A percentile compares a stretch with the other conserved stretches of the same genome.
phyloP scores from a whole-genome alignment of 2,888 invertebrate genomes.

The Mythimna pallens region DNA sequence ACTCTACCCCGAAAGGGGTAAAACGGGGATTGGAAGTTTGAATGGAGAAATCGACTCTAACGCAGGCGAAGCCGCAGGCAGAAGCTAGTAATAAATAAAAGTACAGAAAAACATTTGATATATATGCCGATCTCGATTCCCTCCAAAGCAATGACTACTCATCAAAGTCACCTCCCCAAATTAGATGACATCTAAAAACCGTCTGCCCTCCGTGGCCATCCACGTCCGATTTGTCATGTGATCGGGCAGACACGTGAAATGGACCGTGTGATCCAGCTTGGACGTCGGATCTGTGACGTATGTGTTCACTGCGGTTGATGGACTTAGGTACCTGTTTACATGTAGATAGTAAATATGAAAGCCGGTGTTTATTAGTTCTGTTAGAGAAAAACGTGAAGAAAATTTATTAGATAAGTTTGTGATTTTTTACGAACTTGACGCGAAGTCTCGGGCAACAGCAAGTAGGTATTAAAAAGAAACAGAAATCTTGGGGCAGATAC shows the following conservation, averaged over 20 bases:
- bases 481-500: neutral
- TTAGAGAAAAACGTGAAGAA: no score
- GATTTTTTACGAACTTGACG: no score
- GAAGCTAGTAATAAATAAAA: no score
- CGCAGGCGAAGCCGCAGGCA: no score
- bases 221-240: slow-evolving; percentile 58
- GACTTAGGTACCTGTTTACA: slow-evolving; percentile 7
- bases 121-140: no score
- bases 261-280: slow-evolving; percentile 49
- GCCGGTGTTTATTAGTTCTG: no score
- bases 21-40: no score
- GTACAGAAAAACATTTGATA: neutral
- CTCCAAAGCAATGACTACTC: neutral
- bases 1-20: no score
- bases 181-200: slow-evolving; percentile 42
- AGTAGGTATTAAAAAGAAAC: neutral
- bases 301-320: slow-evolving; percentile 13
- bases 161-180: slow-evolving; percentile 34
- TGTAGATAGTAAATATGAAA: neutral
- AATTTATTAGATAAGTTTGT: no score
- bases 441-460: no score
- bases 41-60: no score
- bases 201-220: slow-evolving; percentile 18
- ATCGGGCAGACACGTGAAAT: slow-evolving; percentile 57
- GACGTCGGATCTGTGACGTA: slow-evolving; percentile 30